Evolutionary conservation across 2,113 vertebrate genomes (phyloP).

Genomic region (Electrona antarctica): DNA sequence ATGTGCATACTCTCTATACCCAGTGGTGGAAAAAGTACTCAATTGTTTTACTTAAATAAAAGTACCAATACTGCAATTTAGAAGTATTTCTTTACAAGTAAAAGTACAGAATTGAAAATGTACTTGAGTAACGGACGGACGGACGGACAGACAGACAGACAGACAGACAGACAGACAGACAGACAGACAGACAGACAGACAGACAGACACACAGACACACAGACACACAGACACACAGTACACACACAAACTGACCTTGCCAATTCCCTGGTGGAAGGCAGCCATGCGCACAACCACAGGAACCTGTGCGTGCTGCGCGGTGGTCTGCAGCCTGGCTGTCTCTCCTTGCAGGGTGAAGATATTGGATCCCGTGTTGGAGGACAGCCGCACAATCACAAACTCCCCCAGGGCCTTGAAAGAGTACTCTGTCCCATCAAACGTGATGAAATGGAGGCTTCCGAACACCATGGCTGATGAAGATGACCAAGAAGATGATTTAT

Average conservation of each 20-base stretch:
- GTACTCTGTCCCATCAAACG: conserved; percentile 81
- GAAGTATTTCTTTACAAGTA: too few relatives aligned
- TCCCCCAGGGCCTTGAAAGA: conserved; percentile 82
- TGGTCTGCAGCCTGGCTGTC: conserved; percentile 59
- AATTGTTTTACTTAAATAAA: too few relatives aligned
- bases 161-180: conserved; percentile 6
- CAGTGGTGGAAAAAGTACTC: too few relatives aligned
- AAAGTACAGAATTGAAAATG: too few relatives aligned
- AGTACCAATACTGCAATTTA: too few relatives aligned
- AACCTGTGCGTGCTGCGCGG: conserved; percentile 56
- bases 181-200: too few relatives aligned
- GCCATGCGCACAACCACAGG: conserved; percentile 78
- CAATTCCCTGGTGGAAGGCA: conserved; percentile 81
- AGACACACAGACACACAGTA: conserved; percentile 1
- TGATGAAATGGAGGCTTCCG: conserved; percentile 82
- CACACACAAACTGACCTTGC: conserved; percentile 75
- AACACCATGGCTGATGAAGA: conserved; percentile 75
- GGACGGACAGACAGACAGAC: neutral
- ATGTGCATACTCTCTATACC: too few relatives aligned
- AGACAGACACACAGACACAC: neutral
- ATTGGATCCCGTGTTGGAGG: conserved; percentile 79
- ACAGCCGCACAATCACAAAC: conserved; percentile 81
- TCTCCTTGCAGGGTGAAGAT: conserved; percentile 85
- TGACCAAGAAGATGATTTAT: neutral
- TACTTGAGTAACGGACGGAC: too few relatives aligned